These are phyloP conservation scores for Eugnorisma glareosa DNA, from an alignment of 2,888 invertebrate genomes.

Conservation along the genomic window DNA sequence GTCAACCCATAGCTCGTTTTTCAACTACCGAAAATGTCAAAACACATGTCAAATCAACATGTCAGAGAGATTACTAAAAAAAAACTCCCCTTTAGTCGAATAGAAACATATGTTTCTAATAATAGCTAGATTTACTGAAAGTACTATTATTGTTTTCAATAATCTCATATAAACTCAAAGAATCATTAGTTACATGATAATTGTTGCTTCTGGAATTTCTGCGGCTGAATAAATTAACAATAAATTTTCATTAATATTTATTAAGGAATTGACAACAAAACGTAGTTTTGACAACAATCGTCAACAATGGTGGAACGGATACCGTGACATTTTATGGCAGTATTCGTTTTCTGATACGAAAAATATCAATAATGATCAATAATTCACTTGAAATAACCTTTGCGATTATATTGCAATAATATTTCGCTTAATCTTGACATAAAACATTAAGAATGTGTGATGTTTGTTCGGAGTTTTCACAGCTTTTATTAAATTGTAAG, in stretches of 20 bases:
- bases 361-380: constrained; percentile 89
- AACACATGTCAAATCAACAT: constrained; percentile 40
- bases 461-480: constrained; percentile 98
- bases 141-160: background rate
- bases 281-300: constrained; percentile 88
- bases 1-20: constrained; percentile 78
- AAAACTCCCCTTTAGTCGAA: constrained; percentile 32
- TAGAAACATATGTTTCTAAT: constrained; percentile 9
- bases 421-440: constrained; percentile 81
- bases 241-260: constrained; percentile 47
- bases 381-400: constrained; percentile 80
- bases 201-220: background rate
- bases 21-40: constrained; percentile 38
- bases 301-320: constrained; percentile 90
- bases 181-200: background rate
- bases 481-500: constrained; percentile 94
- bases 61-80: constrained; percentile 1
- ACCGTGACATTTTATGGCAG: constrained; percentile 87
- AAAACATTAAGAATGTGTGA: constrained; percentile 95
- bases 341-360: constrained; percentile 88
- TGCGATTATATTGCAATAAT: constrained; percentile 87
- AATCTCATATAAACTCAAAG: fast-evolving
- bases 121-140: background rate
- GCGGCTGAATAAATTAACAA: constrained; percentile 40
- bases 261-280: constrained; percentile 74